A percentile compares a stretch with the other conserved stretches of the same genome.
phyloP scores from a whole-genome alignment of 2,888 invertebrate genomes.

The Mythimna lalbum region DNA sequence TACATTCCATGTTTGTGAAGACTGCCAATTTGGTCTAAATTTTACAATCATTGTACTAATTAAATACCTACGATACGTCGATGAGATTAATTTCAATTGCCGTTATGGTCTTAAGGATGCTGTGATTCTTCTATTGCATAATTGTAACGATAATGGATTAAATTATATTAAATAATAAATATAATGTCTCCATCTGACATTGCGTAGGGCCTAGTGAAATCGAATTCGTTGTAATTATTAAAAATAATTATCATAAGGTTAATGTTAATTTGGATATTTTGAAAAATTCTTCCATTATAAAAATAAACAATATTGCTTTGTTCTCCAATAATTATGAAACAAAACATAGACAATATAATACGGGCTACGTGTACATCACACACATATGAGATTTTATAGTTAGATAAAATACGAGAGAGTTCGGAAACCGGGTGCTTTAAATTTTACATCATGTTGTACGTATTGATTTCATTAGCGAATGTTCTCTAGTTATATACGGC shows the following conservation, averaged over 20 bases:
- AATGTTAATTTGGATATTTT: conserved; percentile 86
- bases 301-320: conserved; percentile 83
- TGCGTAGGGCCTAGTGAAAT: conserved; percentile 89
- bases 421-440: conserved; percentile 90
- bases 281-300: conserved; percentile 85
- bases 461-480: conserved; percentile 87
- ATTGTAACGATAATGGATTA: conserved; percentile 85
- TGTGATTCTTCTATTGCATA: conserved; percentile 91
- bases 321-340: conserved; percentile 81
- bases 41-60: conserved; percentile 88
- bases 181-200: conserved; percentile 87
- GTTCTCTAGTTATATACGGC: conserved; percentile 82
- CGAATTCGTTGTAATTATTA: conserved; percentile 89
- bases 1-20: conserved; percentile 91
- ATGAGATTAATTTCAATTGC: conserved; percentile 89
- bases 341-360: conserved; percentile 86
- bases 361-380: conserved; percentile 84
- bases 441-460: conserved; percentile 89
- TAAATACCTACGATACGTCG: conserved; percentile 89
- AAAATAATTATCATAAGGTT: conserved; percentile 79
- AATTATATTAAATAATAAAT: conserved; percentile 80
- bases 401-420: conserved; percentile 89
- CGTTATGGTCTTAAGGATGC: conserved; percentile 90
- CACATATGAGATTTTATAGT: conserved; percentile 86
- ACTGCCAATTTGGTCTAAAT: conserved; percentile 91